Conservation (phyloP, 2,888 invertebrate genomes). For the Kryphioiulus occultus region DNA sequence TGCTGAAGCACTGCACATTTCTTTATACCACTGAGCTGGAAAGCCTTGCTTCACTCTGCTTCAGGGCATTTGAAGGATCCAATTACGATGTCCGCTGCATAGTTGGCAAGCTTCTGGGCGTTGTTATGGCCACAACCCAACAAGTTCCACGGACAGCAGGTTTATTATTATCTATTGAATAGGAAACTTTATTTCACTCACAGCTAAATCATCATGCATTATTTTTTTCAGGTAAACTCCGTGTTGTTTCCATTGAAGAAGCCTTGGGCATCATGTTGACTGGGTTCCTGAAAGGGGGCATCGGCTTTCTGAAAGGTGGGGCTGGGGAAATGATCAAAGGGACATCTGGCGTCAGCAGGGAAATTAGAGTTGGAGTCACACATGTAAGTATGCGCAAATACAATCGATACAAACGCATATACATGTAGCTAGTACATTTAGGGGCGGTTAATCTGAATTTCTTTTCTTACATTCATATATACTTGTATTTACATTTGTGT, state of each 20-base stretch:
- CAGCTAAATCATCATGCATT: background rate
- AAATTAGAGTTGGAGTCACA: conserved; percentile 96
- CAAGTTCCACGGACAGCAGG: conserved; percentile 62
- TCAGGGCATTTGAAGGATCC: conserved; percentile 89
- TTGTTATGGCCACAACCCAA: conserved; percentile 85
- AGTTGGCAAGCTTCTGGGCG: conserved; percentile 89
- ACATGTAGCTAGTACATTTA: too few species aligned
- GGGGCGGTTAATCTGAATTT: too few species aligned
- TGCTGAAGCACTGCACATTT: conserved; percentile 82
- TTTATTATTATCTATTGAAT: background rate
- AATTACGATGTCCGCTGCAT: conserved; percentile 92
- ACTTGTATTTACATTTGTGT: too few species aligned
- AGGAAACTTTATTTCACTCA: background rate
- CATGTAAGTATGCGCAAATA: conserved; percentile 73
- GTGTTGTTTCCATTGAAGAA: conserved; percentile 77
- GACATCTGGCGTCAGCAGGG: conserved; percentile 88
- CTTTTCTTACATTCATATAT: background rate
- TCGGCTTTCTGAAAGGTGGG: conserved; percentile 86
- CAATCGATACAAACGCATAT: too few species aligned
- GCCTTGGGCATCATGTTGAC: conserved; percentile 89
- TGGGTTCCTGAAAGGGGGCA: conserved; percentile 93
- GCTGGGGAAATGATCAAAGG: conserved; percentile 96
- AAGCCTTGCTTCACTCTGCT: conserved; percentile 87
- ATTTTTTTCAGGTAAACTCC: conserved; percentile 45
- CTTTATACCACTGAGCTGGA: conserved; percentile 91